phyloP scores from a whole-genome alignment of 1,140 invertebrate genomes.

The Drosophila murphyi region DNA sequence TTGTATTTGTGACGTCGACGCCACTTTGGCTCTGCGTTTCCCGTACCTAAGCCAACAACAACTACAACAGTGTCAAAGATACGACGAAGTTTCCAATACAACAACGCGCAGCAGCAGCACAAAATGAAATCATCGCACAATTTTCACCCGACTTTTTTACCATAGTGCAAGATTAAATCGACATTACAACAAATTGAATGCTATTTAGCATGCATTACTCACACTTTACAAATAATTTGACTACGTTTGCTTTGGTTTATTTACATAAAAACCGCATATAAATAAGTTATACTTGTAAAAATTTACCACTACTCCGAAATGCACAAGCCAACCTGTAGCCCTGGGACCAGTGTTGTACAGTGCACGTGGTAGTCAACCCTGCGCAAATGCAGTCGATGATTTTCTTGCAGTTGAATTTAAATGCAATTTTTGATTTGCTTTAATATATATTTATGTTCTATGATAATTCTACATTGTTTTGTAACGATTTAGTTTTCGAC shows the following conservation, averaged over 20 bases:
- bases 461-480: constrained; percentile 23
- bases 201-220: constrained; percentile 44
- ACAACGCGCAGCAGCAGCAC: constrained; percentile 64
- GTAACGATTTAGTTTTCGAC: constrained; percentile 10
- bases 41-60: constrained; percentile 49
- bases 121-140: constrained; percentile 75
- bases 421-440: constrained; percentile 29
- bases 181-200: background rate
- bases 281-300: constrained; percentile 74
- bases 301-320: constrained; percentile 77
- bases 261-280: constrained; percentile 76
- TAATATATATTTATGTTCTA: constrained; percentile 15
- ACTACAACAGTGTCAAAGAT: constrained; percentile 51
- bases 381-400: constrained; percentile 7
- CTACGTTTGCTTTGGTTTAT: constrained; percentile 71
- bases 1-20: constrained; percentile 53
- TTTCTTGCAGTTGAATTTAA: constrained; percentile 54
- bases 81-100: constrained; percentile 82
- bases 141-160: constrained; percentile 47
- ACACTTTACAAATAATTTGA: constrained; percentile 70
- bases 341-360: constrained; percentile 52
- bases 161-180: background rate
- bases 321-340: constrained; percentile 66
- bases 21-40: constrained; percentile 38
- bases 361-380: constrained; percentile 17